Conservation (phyloP, 2,113 vertebrate species). For the Phyllostomus hastatus region DNA sequence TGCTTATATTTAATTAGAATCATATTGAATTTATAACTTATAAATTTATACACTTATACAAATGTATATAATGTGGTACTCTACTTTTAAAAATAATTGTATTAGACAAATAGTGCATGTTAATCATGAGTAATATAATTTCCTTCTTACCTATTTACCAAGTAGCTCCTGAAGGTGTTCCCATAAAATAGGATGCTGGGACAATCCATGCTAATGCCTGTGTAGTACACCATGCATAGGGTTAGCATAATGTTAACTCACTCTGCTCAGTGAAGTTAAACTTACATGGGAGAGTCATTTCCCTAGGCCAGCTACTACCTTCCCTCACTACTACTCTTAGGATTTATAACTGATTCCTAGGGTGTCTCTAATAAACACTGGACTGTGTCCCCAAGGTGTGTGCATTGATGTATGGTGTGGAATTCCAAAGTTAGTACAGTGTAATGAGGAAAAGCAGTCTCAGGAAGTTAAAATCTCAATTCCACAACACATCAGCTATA, state of each 20-base stretch:
- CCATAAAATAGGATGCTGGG: conserved; percentile 30
- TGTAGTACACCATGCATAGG: background rate
- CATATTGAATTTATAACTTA: background rate
- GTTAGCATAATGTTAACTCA: background rate
- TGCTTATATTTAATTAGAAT: background rate
- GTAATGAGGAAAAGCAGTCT: background rate
- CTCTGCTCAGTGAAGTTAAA: background rate
- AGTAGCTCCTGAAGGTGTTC: background rate
- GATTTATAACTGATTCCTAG: background rate
- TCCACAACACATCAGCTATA: background rate
- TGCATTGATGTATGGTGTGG: background rate
- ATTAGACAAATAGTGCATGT: background rate
- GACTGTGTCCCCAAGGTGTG: background rate
- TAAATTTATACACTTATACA: background rate
- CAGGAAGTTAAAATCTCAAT: background rate
- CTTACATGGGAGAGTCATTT: background rate
- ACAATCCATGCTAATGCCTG: conserved; percentile 13
- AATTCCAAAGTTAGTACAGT: background rate
- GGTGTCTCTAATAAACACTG: background rate
- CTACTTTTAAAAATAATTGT: background rate
- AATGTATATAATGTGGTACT: background rate
- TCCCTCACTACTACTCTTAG: background rate
- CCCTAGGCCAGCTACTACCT: background rate
- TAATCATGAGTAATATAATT: background rate
- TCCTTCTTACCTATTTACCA: background rate